Base-by-base conservation (phyloP, 1,140 invertebrate genomes). In the Drosophila sulfurigaster region DNA sequence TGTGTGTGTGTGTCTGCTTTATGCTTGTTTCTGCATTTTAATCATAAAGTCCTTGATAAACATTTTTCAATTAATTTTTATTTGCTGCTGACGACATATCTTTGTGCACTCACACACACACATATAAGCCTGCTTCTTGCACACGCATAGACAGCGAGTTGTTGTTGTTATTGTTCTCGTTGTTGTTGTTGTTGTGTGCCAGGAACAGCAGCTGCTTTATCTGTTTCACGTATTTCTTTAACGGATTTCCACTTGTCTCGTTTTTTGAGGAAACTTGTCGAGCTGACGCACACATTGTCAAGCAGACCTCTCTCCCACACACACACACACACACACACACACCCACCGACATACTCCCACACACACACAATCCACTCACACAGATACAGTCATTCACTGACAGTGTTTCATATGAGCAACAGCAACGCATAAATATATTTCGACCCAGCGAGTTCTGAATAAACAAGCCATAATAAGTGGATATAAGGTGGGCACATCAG, bases 11-110 rank as follows among this genome's bases (percentile, higher is more conserved):
- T 25, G 7, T 43, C 28, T 38, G 20, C 45, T 52, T 7, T 51
- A 11, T 48, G 20, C 58, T 51, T 46, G 32, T 71, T 62, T 48
- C 32, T 62, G 66, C 65, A 71, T 83, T 78, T 73, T 80, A 75
- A 78, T 75, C 74, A 73, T 56, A 88, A 83, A 79, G 81, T 88
- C 85, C 85, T 88, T 88, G 85, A 89, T 88, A 88, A 88, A 88
- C 85, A 88, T 88, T 88, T 88, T 88, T 88, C 85, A 88, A 88
- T 88, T 88, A 88, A 88, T 83, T 88, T 88, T 88, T 89, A 88
- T 88, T 81, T 88, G 83, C 83, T 88, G 83, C 73, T 69, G 64
- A 81, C 83, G 83, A 88, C 81, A 85, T 89, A 79, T 86, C 82
- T 82, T 79, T 76, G 68, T 87, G 76, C 79, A 54, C 63, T 43